Percentiles rank a stretch among this genome's conserved stretches.
phyloP scores from a whole-genome alignment of 2,797 vertebrate species.

The Otolemur crassicaudatus region DNA sequence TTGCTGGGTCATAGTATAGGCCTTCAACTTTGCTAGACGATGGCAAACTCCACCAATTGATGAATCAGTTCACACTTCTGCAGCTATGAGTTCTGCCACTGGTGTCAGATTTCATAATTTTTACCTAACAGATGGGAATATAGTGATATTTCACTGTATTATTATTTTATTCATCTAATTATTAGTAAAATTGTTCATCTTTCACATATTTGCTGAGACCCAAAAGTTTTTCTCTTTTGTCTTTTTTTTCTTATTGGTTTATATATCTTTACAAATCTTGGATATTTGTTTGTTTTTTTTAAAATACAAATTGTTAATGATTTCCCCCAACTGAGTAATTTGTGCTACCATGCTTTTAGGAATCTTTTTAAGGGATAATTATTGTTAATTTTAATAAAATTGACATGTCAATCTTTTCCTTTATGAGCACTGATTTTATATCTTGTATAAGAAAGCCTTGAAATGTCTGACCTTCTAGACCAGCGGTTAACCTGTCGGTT shows the following conservation, averaged over 20 bases:
- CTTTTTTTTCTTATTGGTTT: not conserved
- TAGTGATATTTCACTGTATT: not conserved
- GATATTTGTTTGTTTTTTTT: not conserved
- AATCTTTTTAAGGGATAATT: not conserved
- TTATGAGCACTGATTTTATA: not conserved
- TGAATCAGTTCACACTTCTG: not conserved
- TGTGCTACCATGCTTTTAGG: not conserved
- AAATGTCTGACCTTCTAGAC: not conserved
- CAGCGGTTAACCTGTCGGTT: too few relatives aligned
- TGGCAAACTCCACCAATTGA: not conserved
- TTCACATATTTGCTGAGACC: not conserved
- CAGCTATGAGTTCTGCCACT: not conserved
- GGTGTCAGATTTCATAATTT: not conserved
- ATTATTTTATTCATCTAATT: not conserved
- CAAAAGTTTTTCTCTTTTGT: not conserved
- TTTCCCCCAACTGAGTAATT: not conserved
- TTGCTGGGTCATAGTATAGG: not conserved
- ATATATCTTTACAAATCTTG: not conserved
- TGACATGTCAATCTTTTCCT: not conserved
- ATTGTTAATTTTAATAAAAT: slow-evolving; percentile 6
- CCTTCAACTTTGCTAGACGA: not conserved
- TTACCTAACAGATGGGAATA: not conserved
- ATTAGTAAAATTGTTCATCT: not conserved
- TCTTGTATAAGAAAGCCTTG: not conserved
- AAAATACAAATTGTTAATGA: not conserved